A percentile compares a stretch with the other conserved stretches of the same genome.
Conservation (phyloP, 2,888 invertebrate species). For the Embidobia sp. region DNA sequence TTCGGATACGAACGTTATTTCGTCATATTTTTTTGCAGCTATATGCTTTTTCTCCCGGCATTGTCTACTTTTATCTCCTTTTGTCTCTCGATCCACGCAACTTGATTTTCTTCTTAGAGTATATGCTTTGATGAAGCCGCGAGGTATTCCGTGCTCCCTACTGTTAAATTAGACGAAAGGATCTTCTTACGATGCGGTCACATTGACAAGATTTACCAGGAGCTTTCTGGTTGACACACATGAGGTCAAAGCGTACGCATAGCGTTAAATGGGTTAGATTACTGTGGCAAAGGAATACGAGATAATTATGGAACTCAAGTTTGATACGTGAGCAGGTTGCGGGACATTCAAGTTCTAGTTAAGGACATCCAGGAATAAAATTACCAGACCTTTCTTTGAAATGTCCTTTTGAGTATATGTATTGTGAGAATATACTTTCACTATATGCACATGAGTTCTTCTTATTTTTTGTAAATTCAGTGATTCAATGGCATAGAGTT, state of each 20-base stretch:
- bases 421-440: no score
- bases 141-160: conserved; percentile 22
- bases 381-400: no score
- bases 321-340: conserved; percentile 14
- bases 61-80: conserved; percentile 39
- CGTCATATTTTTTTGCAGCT: conserved; percentile 32
- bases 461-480: no score
- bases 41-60: conserved; percentile 27
- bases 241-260: conserved; percentile 37
- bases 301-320: conserved; percentile 29
- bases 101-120: conserved; percentile 40
- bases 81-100: conserved; percentile 25
- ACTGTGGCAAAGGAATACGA: conserved; percentile 40
- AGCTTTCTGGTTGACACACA: conserved; percentile 32
- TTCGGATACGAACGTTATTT: conserved; percentile 14
- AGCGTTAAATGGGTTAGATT: conserved; percentile 72
- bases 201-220: conserved; percentile 27
- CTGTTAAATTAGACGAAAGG: conserved; percentile 54
- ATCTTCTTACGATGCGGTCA: conserved; percentile 40
- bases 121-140: conserved; percentile 44
- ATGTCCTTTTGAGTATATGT: no score
- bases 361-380: no score
- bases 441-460: no score
- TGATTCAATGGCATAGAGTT: no score
- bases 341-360: no score